Conservation (phyloP, 2,888 invertebrate genomes). For the Chelonus formosanus region DNA sequence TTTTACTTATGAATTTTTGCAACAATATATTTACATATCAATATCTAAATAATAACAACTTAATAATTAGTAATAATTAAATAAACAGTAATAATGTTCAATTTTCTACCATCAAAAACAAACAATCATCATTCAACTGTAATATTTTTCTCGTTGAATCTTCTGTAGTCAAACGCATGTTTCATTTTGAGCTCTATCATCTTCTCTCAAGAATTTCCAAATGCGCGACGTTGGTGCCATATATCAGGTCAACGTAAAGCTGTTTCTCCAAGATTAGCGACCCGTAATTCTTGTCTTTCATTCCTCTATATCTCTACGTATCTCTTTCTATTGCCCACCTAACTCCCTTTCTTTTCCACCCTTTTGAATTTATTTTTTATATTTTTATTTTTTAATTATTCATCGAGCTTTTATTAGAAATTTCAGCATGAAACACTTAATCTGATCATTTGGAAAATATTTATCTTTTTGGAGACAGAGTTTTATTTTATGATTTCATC, state of each 20-base stretch:
- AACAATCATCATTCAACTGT: slow-evolving; percentile 41
- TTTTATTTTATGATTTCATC: too few species aligned
- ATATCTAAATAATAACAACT: not conserved
- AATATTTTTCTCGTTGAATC: slow-evolving; percentile 14
- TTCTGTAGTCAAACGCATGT: slow-evolving; percentile 29
- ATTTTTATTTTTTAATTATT: too few species aligned
- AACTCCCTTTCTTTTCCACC: not conserved
- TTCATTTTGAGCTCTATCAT: slow-evolving; percentile 37
- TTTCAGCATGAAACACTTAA: not conserved
- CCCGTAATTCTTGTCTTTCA: slow-evolving; percentile 47
- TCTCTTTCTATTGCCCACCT: slow-evolving; percentile 1
- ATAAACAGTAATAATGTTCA: too few species aligned
- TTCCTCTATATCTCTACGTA: slow-evolving; percentile 19
- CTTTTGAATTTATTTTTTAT: not conserved
- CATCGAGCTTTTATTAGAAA: too few species aligned
- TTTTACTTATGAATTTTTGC: too few species aligned
- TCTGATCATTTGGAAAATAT: not conserved
- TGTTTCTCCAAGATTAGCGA: slow-evolving; percentile 53
- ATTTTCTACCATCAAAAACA: slow-evolving; percentile 24
- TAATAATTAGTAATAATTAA: too few species aligned
- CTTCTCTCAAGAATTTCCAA: slow-evolving; percentile 36
- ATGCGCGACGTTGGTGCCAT: slow-evolving; percentile 42
- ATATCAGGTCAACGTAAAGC: slow-evolving; percentile 46
- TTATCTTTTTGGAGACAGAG: too few species aligned
- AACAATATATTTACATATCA: too few species aligned